Base-by-base conservation (phyloP, 2,888 invertebrate genomes). In the Himalopsyche kuldschensis region DNA sequence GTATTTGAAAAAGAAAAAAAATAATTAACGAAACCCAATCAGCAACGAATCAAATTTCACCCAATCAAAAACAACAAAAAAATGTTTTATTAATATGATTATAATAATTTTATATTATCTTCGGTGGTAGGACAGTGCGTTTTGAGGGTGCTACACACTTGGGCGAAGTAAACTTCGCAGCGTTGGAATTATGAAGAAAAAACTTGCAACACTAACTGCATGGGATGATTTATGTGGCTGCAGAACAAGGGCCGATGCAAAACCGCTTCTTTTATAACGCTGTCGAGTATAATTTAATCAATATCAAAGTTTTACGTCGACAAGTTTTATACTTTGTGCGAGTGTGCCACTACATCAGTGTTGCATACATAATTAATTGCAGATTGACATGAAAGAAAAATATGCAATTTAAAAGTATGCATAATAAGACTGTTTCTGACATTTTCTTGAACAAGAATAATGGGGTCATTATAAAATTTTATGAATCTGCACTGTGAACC, bases 151-250 rank as follows among this genome's bases (percentile, higher is more conserved):
- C 6, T 15, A 41, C 15, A 3, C 15, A 1, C 41, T 41, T 41
- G 41, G 3, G 41, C 41, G 20, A 55, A 55, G 55, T 55, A 55
- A 55, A 55, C 55, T 46, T 41, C 47, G 11, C 24, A 78, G 41
- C 78, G 46, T 35, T 35, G 32, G 35, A 17, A 46, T 41, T 78
- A 78, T 24, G 78, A 63, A 80, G 41, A 41, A 55, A 55, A 55
- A 80, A 75, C 75, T 75, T 75, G 75, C 75, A 55, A 55, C 55
- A 46, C 80, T 80, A 80, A 80, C 80, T 63, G 80, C 75, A 27
- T 69, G n/a, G 69, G 69, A 41, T 24, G 63, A 69, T 80, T 69
- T 80, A 46, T 80, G 20, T 55, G 20, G 55, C 55, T 55, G 63
- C 80, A 31, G 69, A 80, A 75, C 75, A 75, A 32, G 75, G 31